Base-by-base conservation (phyloP, 1,140 invertebrate genomes). In the Caenorhabditis remanei region DNA sequence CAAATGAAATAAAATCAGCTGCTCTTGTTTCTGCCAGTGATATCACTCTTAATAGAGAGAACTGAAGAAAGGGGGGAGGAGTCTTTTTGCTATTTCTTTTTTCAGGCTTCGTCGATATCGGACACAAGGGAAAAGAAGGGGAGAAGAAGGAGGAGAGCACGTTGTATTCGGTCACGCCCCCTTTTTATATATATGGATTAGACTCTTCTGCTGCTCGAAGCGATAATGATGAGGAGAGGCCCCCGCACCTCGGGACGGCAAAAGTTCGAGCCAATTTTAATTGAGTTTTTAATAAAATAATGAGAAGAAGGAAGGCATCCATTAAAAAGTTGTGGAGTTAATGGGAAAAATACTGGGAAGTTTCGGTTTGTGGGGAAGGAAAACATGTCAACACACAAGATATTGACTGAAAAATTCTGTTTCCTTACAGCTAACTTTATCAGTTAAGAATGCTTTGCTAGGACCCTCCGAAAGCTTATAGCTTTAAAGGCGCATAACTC, bases 211-310 rank as follows among this genome's bases (percentile, higher is more conserved):
- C 43, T 79, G 24, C 46, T 71, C 41, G 40, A 46, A 46, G 43
- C 5, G n/a, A 48, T 9, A 50, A 50, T n/a, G 71, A 79, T 79
- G 71, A 79, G 43, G 46, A 50, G 21, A 41, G 46, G 46, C 46
- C 71, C 71, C 65, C 65, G 65, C 65, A 71, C 40, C n/a, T 24
- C 46, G 46, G 71, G 19, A 2, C 32, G 63, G 63, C 24, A 79
- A 79, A 79, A 71, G 43, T 79, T 79, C 46, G 71, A 79, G 61
- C 19, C 24, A 46, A 48, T n/a, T 79, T 79, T 79, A 79, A 79
- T 79, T 79, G 46, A n/a, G 71, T 50, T 79, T 79, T 79, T 79
- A 79, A 79, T 79, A 79, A 79, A 79, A 79, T 79, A 79, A 79
- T 79, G 71, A 79, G 71, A 16, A 21, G n/a, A 46, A 9, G 8